Evolutionary conservation across 2,888 invertebrate species (phyloP), one percentile per base, ranked within the genome.

Genomic region (Frankliniella intonsa): DNA sequence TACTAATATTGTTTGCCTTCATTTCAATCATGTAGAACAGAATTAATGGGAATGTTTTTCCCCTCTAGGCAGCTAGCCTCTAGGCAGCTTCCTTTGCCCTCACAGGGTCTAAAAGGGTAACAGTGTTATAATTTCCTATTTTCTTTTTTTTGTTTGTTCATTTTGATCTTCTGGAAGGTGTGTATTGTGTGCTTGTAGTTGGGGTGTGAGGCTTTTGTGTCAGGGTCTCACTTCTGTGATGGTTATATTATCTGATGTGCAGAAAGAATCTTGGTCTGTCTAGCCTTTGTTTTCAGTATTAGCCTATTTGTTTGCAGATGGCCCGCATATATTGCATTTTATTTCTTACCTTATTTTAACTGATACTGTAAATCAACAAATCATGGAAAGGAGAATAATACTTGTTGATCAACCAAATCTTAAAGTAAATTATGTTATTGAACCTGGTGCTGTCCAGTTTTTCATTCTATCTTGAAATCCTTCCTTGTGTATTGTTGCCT

Each of bases 61-160:
- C 69, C 25, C 25, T 76, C 12, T 76, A 76, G 69, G 69, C 69
- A 25, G 69, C 69, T 76, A 76, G 69, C 69, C 25, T 76, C 25
- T 25, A 25, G 69, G 22, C 25, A 76, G 69, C 69, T 76, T 76
- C 25, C 25, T 76, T 22, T 76, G 69, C 69, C 69, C 69, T 22
- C 25, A 76, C 69, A 76, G 69, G 69, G 69, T 76, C 69, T 76
- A 25, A 76, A 76, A 76, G 69, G 69, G 69, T 76, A 76, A 76
- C 69, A 76, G 69, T 76, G 69, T 76, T 25, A 25, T 76, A 76
- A 76, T 76, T 76, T 76, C 22, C 69, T 25, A 7, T 76, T 76
- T 5, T 25, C 5, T 38, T 38, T 38, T 38, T 2, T 38, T 38
- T 38, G 38, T 38, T 38, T 38, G 38, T 38, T 38, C 38, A 38